A percentile compares a stretch with the other conserved stretches of the same genome.
These are phyloP conservation scores for Acrobeloides nanus DNA, from an alignment of 2,888 invertebrate species.

Conservation along the genomic window DNA sequence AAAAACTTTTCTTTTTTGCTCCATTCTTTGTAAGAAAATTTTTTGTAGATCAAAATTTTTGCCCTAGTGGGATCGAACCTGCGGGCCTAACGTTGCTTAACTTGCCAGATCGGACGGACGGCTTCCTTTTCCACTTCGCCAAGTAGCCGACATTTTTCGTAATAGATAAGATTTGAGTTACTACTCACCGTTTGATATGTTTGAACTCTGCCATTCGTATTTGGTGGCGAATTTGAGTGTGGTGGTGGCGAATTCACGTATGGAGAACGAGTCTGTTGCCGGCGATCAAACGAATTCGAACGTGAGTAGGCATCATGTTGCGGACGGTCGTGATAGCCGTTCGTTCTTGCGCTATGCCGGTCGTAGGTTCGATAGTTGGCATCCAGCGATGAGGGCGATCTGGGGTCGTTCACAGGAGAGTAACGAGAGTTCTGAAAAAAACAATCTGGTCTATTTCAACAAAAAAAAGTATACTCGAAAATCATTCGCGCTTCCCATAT, in stretches of 20 bases:
- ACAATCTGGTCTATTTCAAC: constrained; percentile 8
- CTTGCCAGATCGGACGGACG: too few relatives aligned
- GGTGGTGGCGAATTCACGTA: constrained; percentile 1
- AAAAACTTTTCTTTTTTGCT: too few relatives aligned
- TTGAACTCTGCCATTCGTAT: constrained; percentile 1
- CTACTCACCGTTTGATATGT: too few relatives aligned
- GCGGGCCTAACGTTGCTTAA: too few relatives aligned
- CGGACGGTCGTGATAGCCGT: constrained; percentile 2
- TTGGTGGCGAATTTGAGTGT: not conserved
- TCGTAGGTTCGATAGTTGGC: constrained; percentile 22
- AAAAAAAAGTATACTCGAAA: too few relatives aligned
- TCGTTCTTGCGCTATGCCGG: constrained; percentile 9
- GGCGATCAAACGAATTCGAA: constrained; percentile 3
- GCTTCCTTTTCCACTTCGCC: too few relatives aligned
- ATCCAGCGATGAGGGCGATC: constrained; percentile 42
- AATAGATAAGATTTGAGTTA: too few relatives aligned
- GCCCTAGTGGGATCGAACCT: too few relatives aligned
- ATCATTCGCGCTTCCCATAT: too few relatives aligned
- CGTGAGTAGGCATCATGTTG: constrained; percentile 5
- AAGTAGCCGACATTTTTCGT: too few relatives aligned
- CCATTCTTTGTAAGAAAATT: too few relatives aligned
- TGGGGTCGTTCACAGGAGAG: constrained; percentile 34
- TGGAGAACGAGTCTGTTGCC: constrained; percentile 2
- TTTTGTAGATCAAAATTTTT: too few relatives aligned
- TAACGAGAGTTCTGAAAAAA: constrained; percentile 25